phyloP scores from a whole-genome alignment of 2,113 vertebrate genomes.

The Eretmochelys imbricata region DNA sequence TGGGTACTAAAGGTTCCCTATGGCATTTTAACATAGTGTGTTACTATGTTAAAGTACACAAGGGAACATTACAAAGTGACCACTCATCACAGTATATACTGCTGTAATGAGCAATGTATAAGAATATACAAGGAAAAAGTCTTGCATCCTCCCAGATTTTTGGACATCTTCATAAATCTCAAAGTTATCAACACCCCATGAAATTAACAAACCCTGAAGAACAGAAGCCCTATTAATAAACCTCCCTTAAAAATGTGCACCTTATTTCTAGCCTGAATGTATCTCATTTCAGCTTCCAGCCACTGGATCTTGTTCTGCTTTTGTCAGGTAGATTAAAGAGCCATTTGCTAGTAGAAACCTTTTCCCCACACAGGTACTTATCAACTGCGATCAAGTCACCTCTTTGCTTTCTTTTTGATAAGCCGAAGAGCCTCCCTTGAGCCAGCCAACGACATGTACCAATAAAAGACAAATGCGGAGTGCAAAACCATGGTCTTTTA shows the following conservation, averaged over 20 bases:
- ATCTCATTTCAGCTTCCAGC: not conserved
- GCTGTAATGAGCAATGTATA: not conserved
- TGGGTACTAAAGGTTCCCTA: not conserved
- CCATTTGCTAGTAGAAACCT: not conserved
- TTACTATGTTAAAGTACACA: not conserved
- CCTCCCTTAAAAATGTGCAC: not conserved
- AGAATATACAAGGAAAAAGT: not conserved
- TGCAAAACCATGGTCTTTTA: conserved; percentile 96
- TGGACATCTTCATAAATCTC: not conserved
- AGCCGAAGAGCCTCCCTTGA: not conserved
- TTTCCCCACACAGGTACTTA: not conserved
- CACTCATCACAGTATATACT: not conserved
- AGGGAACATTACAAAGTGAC: not conserved
- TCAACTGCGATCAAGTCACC: not conserved
- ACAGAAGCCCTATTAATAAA: not conserved
- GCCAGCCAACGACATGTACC: conserved; percentile 19
- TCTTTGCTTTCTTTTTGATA: not conserved
- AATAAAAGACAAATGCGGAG: conserved; percentile 67
- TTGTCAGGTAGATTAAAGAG: not conserved
- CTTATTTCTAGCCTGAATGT: not conserved
- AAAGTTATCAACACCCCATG: not conserved
- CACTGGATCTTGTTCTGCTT: not conserved
- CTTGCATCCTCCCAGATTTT: not conserved
- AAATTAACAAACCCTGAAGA: not conserved
- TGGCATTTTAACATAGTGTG: not conserved